Conservation (phyloP, 2,888 invertebrate genomes). For the Platerodrilus igneus region DNA sequence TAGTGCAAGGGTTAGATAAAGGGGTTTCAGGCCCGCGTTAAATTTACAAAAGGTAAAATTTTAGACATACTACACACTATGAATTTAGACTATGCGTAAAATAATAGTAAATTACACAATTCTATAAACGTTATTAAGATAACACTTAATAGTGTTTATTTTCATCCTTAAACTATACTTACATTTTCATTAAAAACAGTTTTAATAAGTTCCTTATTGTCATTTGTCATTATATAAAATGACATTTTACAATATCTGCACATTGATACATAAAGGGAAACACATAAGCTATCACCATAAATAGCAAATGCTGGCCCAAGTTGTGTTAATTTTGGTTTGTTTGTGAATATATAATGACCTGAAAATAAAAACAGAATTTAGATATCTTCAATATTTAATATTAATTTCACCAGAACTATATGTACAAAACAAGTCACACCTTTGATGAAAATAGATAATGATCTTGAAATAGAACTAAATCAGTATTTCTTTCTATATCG, state of each 20-base stretch:
- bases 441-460: too few relatives aligned
- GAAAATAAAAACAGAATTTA: constrained; percentile 28
- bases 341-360: constrained; percentile 41
- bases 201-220: constrained; percentile 19
- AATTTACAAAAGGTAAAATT: too few relatives aligned
- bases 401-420: neutral
- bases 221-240: constrained; percentile 35
- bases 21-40: too few relatives aligned
- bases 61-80: too few relatives aligned
- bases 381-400: too few relatives aligned
- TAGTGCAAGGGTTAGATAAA: too few relatives aligned
- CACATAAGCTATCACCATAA: constrained; percentile 36
- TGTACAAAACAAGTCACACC: neutral
- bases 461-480: too few relatives aligned
- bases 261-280: constrained; percentile 37
- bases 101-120: neutral
- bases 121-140: neutral
- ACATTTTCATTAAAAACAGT: constrained; percentile 15
- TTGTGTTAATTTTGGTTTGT: constrained; percentile 34
- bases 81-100: neutral
- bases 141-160: too few relatives aligned
- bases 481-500: too few relatives aligned
- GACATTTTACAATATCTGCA: constrained; percentile 38
- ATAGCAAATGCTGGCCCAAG: constrained; percentile 38
- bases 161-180: constrained; percentile 5